These are phyloP conservation scores for Ibycter americanus DNA, from an alignment of 2,797 vertebrate species.

Conservation along the genomic window DNA sequence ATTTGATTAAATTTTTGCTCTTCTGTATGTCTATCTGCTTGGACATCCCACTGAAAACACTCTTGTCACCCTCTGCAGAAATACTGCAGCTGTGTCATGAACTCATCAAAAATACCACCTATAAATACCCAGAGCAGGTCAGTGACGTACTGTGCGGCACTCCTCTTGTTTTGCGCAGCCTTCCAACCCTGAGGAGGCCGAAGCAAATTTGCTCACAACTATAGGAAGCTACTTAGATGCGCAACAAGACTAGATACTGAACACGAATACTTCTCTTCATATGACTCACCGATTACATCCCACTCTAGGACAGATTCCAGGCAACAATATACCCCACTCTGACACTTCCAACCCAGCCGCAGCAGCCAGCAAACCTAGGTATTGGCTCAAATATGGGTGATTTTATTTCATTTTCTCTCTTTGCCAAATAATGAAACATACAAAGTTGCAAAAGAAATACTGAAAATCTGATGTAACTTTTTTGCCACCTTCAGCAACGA, in stretches of 20 bases:
- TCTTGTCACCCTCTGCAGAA: neutral
- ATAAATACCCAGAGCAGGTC: neutral
- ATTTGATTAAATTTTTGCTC: neutral
- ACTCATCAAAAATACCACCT: neutral
- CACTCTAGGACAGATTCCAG: neutral
- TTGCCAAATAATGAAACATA: slow-evolving; percentile 8
- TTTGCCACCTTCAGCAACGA: neutral
- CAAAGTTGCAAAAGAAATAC: neutral
- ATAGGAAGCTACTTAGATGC: neutral
- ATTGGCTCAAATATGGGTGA: neutral
- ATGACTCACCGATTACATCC: neutral
- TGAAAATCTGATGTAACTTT: neutral
- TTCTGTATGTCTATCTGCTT: neutral
- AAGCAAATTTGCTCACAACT: neutral
- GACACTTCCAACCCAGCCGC: slow-evolving; percentile 7
- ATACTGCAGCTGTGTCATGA: neutral
- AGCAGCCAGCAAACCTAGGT: slow-evolving; percentile 13
- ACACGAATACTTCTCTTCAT: neutral
- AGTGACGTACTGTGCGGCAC: accelerated
- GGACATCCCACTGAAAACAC: neutral
- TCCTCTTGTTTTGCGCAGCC: neutral
- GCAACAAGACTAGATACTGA: neutral
- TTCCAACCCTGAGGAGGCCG: neutral
- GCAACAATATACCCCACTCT: neutral
- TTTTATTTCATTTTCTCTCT: neutral